Evolutionary conservation across 2,888 invertebrate genomes (phyloP), one percentile per base, ranked within the genome.

Genomic region (Scaptomyza tumidula): DNA sequence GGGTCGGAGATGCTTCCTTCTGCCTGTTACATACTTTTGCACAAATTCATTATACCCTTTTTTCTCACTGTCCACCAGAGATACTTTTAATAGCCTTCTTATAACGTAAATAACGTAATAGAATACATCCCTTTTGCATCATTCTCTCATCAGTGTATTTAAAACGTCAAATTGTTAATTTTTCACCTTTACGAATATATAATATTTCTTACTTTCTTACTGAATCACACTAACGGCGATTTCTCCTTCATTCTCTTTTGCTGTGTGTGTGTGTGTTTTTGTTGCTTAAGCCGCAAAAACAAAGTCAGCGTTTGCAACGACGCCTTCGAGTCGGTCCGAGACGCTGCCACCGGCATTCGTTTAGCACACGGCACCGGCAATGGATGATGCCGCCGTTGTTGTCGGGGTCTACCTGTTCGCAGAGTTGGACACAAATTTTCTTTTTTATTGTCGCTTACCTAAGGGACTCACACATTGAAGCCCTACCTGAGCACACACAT

Each of bases 401-500:
- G 9, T 57, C 66, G 53, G 57, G 61, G 87, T 84, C 89, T 84
- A 84, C 83, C 83, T 84, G 83, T 84, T 84, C 87, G 72, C 78
- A 66, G 78, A 75, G 89, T 89, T 81, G 89, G 89, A 75, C 87
- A 81, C 87, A 77, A 72, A 85, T 84, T 87, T 88, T 88, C 85
- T 63, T 79, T 78, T 84, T 81, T 78, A 58, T 45, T 74, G 57
- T 66, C 62, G 74, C 72, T 86, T 82, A 88, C 82, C 82, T 82
- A 88, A 88, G 82, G 88, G 84, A 86, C 81, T 57, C 74, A 88
- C 61, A 75, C 67, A 70, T 55, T 70, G 48, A 62, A 59, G 59
- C 69, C 60, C 58, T 76, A 76, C 79, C 82, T 82, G 82, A 54
- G 70, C 52, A 39, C n/a, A 46, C 39, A 59, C 46, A 66, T 24